Conservation (phyloP, 2,113 vertebrate genomes). For the Equus przewalskii region DNA sequence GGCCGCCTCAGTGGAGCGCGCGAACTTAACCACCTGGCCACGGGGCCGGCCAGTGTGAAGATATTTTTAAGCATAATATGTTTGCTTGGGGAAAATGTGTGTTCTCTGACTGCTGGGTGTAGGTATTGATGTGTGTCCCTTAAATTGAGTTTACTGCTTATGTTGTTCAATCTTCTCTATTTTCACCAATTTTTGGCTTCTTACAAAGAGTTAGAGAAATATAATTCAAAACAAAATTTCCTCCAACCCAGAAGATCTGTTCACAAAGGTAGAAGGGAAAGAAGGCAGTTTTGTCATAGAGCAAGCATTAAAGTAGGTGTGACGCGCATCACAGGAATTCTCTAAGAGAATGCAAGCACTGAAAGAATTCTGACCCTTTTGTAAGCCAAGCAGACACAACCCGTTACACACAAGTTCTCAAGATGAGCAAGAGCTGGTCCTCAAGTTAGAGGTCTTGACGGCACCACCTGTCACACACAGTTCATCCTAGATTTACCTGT, state of each 20-base stretch:
- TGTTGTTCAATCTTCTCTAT: not conserved
- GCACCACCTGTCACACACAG: not conserved
- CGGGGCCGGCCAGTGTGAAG: not conserved
- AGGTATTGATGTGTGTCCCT: not conserved
- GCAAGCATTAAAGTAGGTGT: fast-evolving
- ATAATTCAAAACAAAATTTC: not conserved
- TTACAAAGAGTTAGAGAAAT: not conserved
- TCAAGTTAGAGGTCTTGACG: not conserved
- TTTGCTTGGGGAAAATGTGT: not conserved
- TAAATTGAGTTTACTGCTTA: not conserved
- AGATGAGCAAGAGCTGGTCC: not conserved
- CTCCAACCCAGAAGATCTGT: not conserved
- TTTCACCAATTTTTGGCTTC: not conserved
- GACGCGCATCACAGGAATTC: not conserved
- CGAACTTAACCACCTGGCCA: no score
- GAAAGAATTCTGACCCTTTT: not conserved
- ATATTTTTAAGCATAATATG: not conserved
- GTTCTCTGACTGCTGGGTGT: not conserved
- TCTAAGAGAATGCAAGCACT: not conserved
- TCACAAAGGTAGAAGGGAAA: not conserved
- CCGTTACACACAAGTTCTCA: not conserved
- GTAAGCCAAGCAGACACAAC: not conserved
- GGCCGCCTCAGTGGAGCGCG: no score
- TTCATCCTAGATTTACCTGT: not conserved
- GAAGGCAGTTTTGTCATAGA: not conserved